Base-by-base conservation (phyloP, 2,888 invertebrate species). In the Cotesia congregata region DNA sequence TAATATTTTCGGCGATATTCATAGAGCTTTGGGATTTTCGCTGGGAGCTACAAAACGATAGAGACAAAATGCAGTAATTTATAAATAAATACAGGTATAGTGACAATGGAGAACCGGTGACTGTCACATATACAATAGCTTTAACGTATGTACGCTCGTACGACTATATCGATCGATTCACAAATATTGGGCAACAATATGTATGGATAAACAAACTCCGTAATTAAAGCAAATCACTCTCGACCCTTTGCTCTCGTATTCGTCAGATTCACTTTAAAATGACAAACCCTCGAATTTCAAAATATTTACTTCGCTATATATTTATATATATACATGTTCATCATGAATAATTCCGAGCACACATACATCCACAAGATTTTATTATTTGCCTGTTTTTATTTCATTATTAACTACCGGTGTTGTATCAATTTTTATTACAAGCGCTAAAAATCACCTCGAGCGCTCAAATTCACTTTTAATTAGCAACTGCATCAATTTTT, bases 181-280 rank as follows among this genome's bases (percentile, higher is more conserved):
- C 81, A 83, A 82, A 83, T 82, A 85, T 83, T 84, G 80, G 81
- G 80, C 79, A 83, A 84, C 80, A 80, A 80, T 81, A 81, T 83
- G 79, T 81, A 81, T 83, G 79, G 82, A 78, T 83, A 82, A 84
- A 83, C 82, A 83, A 78, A 78, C 78, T 74, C 74, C 76, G 82
- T 83, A 84, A 83, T 84, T 84, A 83, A 83, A 82, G 81, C 82
- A 80, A 67, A 75, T 75, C 75, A 50, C 76, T 30, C 64, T 74
- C 61, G 61, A 62, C 67, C 72, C 72, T 67, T 76, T 39, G 62
- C 70, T 69, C 72, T 78, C 78, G 70, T 76, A 78, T 78, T 59
- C 70, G 64, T 65, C 73, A n/a, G 41, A 61, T 64, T 69, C 64
- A 40, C 41, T 76, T 64, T 68, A 62, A 67, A 76, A 76, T 61